phyloP scores from a whole-genome alignment of 1,140 invertebrate species.

The Acarapis woodi region DNA sequence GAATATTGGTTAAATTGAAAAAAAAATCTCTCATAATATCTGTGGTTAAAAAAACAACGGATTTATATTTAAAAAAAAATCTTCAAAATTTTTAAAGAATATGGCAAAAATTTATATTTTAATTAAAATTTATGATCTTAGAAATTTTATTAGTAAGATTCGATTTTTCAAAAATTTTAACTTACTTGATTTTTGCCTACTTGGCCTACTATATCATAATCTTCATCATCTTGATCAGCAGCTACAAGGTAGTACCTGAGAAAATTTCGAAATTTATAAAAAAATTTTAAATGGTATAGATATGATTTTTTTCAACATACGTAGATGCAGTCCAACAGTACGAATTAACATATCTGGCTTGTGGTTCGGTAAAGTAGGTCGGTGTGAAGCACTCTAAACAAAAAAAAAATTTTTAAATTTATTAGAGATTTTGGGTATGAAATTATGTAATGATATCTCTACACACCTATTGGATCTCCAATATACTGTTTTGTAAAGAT shows the following conservation, averaged over 20 bases:
- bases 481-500: conserved; percentile 26
- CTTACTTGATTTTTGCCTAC: conserved; percentile 5
- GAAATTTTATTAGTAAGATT: no score
- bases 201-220: conserved; percentile 10
- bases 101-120: no score
- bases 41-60: no score
- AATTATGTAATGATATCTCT: no score
- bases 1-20: neutral
- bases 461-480: conserved; percentile 25
- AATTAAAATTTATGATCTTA: neutral
- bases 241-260: conserved; percentile 17
- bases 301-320: no score
- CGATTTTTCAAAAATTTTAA: no score
- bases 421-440: no score
- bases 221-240: conserved; percentile 12
- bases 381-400: conserved; percentile 21
- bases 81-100: no score
- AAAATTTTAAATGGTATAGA: no score
- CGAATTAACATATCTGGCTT: conserved; percentile 19
- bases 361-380: conserved; percentile 19
- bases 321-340: conserved; percentile 20
- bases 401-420: no score
- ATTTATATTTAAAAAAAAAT: neutral
- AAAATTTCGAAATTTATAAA: no score
- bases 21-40: neutral